A percentile compares a stretch with the other conserved stretches of the same genome.
Conservation (phyloP, 1,140 invertebrate species). For the Drosophila burlai region DNA sequence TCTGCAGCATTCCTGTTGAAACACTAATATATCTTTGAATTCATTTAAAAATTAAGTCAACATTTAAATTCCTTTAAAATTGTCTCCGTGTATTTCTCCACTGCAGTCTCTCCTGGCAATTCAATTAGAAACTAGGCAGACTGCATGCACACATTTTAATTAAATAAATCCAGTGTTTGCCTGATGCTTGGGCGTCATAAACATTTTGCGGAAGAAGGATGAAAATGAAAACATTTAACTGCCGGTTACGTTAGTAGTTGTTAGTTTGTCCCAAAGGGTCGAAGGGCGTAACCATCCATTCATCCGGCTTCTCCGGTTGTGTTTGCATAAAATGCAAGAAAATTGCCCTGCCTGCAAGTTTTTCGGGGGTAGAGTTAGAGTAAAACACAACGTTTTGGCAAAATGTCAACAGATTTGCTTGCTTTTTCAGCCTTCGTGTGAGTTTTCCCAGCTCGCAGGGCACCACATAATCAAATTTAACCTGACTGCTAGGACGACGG, state of each 20-base stretch:
- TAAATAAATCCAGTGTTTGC: slow-evolving; percentile 82
- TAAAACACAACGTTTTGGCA: slow-evolving; percentile 51
- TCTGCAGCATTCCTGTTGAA: no score
- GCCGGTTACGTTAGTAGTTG: slow-evolving; percentile 56
- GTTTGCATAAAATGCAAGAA: slow-evolving; percentile 75
- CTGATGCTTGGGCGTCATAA: slow-evolving; percentile 71
- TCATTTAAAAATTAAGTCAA: no score
- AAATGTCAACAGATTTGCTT: slow-evolving; percentile 69
- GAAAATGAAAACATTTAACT: slow-evolving; percentile 82
- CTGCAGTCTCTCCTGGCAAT: slow-evolving; percentile 48
- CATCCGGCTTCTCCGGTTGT: slow-evolving; percentile 32
- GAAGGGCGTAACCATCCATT: slow-evolving; percentile 4
- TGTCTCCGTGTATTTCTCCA: neutral
- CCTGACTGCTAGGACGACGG: slow-evolving; percentile 44
- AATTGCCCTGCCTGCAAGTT: slow-evolving; percentile 61
- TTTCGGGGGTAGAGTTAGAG: slow-evolving; percentile 7
- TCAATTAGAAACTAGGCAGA: slow-evolving; percentile 70
- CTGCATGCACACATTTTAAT: slow-evolving; percentile 67
- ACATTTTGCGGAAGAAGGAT: slow-evolving; percentile 54
- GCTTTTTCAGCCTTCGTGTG: slow-evolving; percentile 26
- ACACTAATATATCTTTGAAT: no score
- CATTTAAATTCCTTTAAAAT: neutral
- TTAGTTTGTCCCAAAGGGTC: slow-evolving; percentile 27
- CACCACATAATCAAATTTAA: slow-evolving; percentile 76
- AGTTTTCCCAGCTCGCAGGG: slow-evolving; percentile 27